A percentile compares a stretch with the other conserved stretches of the same genome.
These are phyloP conservation scores for Chloropsis hardwickii DNA, from an alignment of 2,113 vertebrate genomes.

Conservation along the genomic window DNA sequence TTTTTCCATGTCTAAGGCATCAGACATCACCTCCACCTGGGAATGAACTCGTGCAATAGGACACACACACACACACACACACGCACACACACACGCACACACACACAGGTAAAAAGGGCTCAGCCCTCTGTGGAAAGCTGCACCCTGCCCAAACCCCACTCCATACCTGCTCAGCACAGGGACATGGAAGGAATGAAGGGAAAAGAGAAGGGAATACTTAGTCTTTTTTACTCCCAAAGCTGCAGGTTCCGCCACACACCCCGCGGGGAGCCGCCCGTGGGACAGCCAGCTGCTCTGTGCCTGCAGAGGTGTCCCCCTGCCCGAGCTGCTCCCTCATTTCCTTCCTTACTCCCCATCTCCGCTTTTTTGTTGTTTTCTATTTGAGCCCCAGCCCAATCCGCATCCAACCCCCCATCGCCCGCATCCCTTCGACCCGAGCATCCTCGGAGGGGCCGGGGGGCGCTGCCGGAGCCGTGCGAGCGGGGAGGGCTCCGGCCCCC, in stretches of 20 bases:
- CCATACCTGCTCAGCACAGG: background rate
- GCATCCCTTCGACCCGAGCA: background rate
- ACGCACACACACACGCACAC: background rate
- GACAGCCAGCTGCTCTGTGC: background rate
- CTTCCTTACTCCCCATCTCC: background rate
- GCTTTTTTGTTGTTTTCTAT: background rate
- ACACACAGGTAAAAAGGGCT: background rate
- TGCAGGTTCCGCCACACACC: background rate
- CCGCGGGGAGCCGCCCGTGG: background rate
- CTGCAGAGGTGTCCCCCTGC: background rate
- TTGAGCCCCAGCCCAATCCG: background rate
- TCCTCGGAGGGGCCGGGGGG: background rate
- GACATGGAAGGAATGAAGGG: fast-evolving
- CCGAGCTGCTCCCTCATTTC: background rate
- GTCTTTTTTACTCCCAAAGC: background rate
- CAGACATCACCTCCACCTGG: fast-evolving
- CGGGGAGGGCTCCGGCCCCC: no score
- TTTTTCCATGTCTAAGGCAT: background rate
- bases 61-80: background rate
- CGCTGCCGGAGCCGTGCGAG: fast-evolving
- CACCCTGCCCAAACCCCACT: background rate
- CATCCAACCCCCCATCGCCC: background rate
- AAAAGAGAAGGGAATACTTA: background rate
- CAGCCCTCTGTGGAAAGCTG: fast-evolving
- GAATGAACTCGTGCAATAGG: fast-evolving